Base-by-base conservation (phyloP, 1,140 invertebrate genomes). In the Solenopsis fugax region DNA sequence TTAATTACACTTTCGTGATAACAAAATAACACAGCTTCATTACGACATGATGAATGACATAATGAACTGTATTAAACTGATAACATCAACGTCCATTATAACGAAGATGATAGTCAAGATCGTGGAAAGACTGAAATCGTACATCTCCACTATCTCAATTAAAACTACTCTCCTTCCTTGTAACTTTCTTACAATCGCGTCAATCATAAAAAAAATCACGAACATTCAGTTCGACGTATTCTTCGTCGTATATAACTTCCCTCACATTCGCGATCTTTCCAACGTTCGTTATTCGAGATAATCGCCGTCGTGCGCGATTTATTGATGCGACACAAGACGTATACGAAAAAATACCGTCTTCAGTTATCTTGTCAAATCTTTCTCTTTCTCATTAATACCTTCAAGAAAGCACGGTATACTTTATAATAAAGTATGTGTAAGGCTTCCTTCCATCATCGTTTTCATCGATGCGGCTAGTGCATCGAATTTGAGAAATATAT, bases 221-320 rank as follows among this genome's bases (percentile, higher is more conserved):
- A 85, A 64, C 29, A 73, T 58, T 81, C 13, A 29, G 7, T 41
- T 48, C 34, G n/a, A 82, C 48, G 13, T 24, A 85, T 82, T 60
- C 21, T 56, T 48, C 54, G n/a, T 58, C 50, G 29, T 34, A 65
- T 78, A 12, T 13, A 37, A 64, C 34, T 64, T 18, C 29, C 21
- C 48, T 78, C 58, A 4, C 16, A 24, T 54, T 67, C 73, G 10
- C 60, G 29, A 78, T 41, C 16, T 64, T 21, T 41, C 7, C 21
- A 82, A 81, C 5, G 10, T 21, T 67, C 41, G 7, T 62, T 75
- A 65, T 58, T 82, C 24, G 50, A 86, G 69, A 75, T 62, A 60
- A 41, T 84, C 56, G 24, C 24, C 13, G 24, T 73, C 54, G n/a
- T 58, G 34, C 50, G 54, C 24, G 69, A 75, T 84, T 84, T 16